Conservation (phyloP, 2,888 invertebrate genomes). For the Nesidiocoris tenuis region DNA sequence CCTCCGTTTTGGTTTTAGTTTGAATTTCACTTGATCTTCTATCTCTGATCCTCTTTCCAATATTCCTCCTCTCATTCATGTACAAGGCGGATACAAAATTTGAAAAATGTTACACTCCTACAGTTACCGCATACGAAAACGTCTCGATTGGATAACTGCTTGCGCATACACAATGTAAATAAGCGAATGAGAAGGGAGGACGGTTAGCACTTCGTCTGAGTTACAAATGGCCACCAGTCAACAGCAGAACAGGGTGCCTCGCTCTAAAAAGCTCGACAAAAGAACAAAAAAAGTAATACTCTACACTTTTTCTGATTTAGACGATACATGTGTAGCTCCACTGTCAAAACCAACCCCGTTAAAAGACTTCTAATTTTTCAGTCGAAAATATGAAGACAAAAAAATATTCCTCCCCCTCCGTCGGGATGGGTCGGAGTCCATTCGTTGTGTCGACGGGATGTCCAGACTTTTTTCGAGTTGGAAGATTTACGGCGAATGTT, state of each 20-base stretch:
- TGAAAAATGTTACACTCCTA: too few species aligned
- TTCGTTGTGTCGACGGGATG: background rate
- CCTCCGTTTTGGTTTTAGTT: too few species aligned
- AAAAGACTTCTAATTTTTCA: conserved; percentile 40
- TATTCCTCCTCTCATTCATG: too few species aligned
- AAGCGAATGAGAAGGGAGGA: background rate
- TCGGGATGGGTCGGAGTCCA: background rate
- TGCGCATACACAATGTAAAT: conserved; percentile 6
- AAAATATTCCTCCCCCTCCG: conserved; percentile 18
- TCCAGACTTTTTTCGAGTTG: background rate
- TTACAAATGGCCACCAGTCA: conserved; percentile 39
- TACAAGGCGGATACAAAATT: too few species aligned
- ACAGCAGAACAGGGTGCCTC: conserved; percentile 22
- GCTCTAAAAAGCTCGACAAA: background rate
- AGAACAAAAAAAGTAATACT: conserved; percentile 12
- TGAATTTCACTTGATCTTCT: too few species aligned
- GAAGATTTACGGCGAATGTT: too few species aligned
- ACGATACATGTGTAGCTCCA: conserved; percentile 42
- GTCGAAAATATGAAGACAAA: conserved; percentile 3
- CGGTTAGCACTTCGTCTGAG: background rate
- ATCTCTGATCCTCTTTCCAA: too few species aligned
- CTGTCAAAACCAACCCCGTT: conserved; percentile 40
- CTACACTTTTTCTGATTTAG: conserved; percentile 30
- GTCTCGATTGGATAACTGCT: background rate
- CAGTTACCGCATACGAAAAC: too few species aligned